Conservation (phyloP, 1,140 invertebrate species). For the Hypothenemus hampei region DNA sequence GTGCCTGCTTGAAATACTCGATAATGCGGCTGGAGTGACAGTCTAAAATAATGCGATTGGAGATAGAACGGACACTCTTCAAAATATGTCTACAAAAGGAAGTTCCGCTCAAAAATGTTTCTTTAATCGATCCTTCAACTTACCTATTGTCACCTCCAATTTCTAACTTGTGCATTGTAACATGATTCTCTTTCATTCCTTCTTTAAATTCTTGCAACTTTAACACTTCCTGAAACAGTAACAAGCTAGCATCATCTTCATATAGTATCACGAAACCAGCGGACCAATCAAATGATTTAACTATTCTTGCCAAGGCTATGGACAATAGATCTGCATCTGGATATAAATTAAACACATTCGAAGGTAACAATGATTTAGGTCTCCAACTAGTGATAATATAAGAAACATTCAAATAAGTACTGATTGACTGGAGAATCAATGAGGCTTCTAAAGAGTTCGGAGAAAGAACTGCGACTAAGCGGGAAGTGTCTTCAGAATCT, state of each 20-base stretch:
- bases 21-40: conserved; percentile 62
- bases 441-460: conserved; percentile 58
- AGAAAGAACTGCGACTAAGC: conserved; percentile 70
- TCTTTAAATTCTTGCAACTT: conserved; percentile 57
- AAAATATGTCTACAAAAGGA: conserved; percentile 56
- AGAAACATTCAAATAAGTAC: conserved; percentile 64
- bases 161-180: conserved; percentile 52
- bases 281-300: conserved; percentile 70
- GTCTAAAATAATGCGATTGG: conserved; percentile 73
- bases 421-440: conserved; percentile 64
- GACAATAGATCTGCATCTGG: conserved; percentile 67
- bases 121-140: background rate
- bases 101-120: conserved; percentile 1
- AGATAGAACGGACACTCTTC: conserved; percentile 67
- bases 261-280: conserved; percentile 71
- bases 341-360: conserved; percentile 62
- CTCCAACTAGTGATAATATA: conserved; percentile 65
- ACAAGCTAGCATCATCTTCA: conserved; percentile 70
- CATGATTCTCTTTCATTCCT: conserved; percentile 43
- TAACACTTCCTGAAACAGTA: conserved; percentile 76
- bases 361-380: conserved; percentile 44
- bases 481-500: no score
- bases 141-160: conserved; percentile 57
- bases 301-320: conserved; percentile 58
- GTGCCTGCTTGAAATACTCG: conserved; percentile 67